Percentiles rank a stretch among this genome's conserved stretches.
Evolutionary conservation across 2,888 invertebrate genomes (phyloP).

Genomic region (Arge pagana): DNA sequence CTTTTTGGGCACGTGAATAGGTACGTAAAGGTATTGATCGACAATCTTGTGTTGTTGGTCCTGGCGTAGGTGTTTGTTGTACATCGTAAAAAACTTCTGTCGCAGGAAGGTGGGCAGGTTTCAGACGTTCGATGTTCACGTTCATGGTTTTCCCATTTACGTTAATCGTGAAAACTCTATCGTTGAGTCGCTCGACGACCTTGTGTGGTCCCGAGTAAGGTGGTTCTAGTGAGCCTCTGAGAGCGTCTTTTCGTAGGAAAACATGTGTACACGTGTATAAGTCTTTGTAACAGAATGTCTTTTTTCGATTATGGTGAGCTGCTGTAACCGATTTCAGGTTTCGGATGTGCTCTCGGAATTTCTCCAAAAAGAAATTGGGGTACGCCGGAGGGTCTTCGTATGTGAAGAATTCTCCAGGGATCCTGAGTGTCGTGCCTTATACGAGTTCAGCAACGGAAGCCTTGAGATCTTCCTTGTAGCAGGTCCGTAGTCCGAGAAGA

Average conservation of each 20-base stretch:
- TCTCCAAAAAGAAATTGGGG: too few relatives aligned
- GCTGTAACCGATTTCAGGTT: constrained; percentile 13
- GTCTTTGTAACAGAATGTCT: constrained; percentile 22
- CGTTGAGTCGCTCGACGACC: constrained; percentile 27
- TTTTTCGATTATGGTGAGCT: constrained; percentile 19
- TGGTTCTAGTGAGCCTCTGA: constrained; percentile 22
- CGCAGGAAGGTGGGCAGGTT: constrained; percentile 11
- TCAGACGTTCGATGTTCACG: neutral
- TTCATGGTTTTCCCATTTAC: neutral
- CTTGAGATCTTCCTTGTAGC: constrained; percentile 42
- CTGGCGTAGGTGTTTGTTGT: too few relatives aligned
- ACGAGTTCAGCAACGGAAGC: constrained; percentile 44
- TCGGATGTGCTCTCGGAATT: constrained; percentile 21
- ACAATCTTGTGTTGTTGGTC: too few relatives aligned
- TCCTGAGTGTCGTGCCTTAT: constrained; percentile 39
- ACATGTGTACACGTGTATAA: constrained; percentile 24
- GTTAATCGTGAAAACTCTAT: neutral
- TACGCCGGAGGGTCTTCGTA: constrained; percentile 12
- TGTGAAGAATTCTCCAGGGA: constrained; percentile 41
- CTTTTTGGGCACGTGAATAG: too few relatives aligned
- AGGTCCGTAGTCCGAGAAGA: constrained; percentile 43
- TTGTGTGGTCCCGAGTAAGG: constrained; percentile 32
- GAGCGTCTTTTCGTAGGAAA: constrained; percentile 14
- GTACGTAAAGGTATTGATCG: too few relatives aligned
- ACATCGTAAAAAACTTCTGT: too few relatives aligned